A percentile compares a stretch with the other conserved stretches of the same genome.
phyloP scores from a whole-genome alignment of 2,113 vertebrate genomes.

The Synchiropus splendidus region DNA sequence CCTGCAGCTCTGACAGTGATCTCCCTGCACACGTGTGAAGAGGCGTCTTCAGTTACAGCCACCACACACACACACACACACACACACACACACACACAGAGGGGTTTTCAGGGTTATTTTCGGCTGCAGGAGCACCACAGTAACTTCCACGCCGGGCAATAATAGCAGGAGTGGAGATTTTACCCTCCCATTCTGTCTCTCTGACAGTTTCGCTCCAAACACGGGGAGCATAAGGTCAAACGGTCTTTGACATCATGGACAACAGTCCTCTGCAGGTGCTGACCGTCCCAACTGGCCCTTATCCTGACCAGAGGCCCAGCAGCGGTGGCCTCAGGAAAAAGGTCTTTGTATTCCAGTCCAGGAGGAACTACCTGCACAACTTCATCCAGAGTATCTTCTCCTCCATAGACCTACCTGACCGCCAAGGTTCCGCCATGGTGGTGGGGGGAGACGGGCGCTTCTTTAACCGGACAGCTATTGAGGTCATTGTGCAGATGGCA shows the following conservation, averaged over 20 bases:
- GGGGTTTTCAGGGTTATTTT: conserved; percentile 67
- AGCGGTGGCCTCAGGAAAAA: conserved; percentile 79
- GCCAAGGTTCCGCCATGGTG: conserved; percentile 87
- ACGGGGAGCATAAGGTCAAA: conserved; percentile 22
- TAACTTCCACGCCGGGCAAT: conserved; percentile 43
- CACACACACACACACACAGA: conserved; percentile 44
- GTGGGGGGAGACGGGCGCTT: conserved; percentile 93
- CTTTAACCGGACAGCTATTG: conserved; percentile 82
- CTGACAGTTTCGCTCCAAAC: conserved; percentile 36
- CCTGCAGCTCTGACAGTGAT: conserved; percentile 76
- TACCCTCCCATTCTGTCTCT: conserved; percentile 37
- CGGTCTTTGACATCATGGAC: conserved; percentile 66
- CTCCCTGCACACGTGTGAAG: conserved; percentile 67
- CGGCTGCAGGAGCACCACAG: conserved; percentile 43
- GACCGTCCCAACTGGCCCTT: conserved; percentile 81
- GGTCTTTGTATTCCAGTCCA: conserved; percentile 78
- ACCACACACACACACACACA: conserved; percentile 45
- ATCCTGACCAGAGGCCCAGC: conserved; percentile 82
- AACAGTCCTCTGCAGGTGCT: conserved; percentile 76
- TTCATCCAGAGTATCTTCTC: conserved; percentile 92
- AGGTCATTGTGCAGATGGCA: conserved; percentile 91
- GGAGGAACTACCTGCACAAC: conserved; percentile 87
- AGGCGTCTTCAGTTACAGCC: conserved; percentile 69
- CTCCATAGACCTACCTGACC: conserved; percentile 90
- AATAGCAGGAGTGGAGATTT: conserved; percentile 49